These are phyloP conservation scores for Drosophila nigricruria DNA, from an alignment of 2,888 invertebrate genomes.

Conservation along the genomic window DNA sequence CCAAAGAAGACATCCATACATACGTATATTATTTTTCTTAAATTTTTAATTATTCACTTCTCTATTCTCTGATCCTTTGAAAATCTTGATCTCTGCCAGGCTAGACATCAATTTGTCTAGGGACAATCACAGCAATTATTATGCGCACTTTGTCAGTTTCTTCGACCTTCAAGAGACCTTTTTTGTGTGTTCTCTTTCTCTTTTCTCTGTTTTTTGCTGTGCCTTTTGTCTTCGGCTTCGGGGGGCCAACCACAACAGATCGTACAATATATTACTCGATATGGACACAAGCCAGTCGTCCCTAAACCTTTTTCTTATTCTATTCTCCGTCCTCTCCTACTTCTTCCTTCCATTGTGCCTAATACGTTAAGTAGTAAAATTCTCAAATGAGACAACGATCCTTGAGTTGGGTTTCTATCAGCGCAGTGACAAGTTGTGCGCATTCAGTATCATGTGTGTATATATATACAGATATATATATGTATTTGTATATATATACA, in stretches of 20 bases:
- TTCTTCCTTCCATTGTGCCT: background rate
- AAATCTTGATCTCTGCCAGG: slow-evolving; percentile 33
- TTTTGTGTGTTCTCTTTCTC: background rate
- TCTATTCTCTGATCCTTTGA: slow-evolving; percentile 4
- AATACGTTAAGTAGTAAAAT: slow-evolving; percentile 29
- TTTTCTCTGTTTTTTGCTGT: slow-evolving; percentile 6
- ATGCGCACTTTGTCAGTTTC: slow-evolving; percentile 49
- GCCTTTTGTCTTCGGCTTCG: slow-evolving; percentile 40
- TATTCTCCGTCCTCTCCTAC: background rate
- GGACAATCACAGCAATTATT: slow-evolving; percentile 27
- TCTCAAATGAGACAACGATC: slow-evolving; percentile 21
- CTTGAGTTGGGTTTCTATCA: slow-evolving; percentile 13
- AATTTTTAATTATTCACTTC: background rate
- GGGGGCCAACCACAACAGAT: slow-evolving; percentile 68
- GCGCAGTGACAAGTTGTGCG: background rate
- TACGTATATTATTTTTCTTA: no score
- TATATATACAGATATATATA: background rate
- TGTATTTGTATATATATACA: background rate
- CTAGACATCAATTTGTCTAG: slow-evolving; percentile 35
- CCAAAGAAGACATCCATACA: background rate
- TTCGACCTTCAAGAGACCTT: slow-evolving; percentile 57
- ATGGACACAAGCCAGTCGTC: slow-evolving; percentile 35
- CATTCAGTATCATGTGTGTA: background rate
- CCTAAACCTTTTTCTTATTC: slow-evolving; percentile 21
- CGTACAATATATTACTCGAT: slow-evolving; percentile 49